Conservation (phyloP, 2,797 vertebrate genomes). For the Spea hammondii region DNA sequence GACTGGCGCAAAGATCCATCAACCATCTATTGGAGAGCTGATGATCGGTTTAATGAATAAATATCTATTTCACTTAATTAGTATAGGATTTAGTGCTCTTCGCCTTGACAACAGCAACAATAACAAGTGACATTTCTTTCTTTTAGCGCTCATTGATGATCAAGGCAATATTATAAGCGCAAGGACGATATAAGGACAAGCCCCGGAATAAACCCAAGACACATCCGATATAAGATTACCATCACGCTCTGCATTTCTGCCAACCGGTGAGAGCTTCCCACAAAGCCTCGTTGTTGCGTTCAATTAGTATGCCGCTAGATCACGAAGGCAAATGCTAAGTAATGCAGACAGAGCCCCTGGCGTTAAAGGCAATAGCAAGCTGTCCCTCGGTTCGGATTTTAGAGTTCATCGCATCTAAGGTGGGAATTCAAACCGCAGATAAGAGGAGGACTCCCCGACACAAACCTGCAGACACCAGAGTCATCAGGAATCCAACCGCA, state of each 20-base stretch:
- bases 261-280: conserved; percentile 33
- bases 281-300: conserved; percentile 34
- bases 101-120: too few relatives aligned
- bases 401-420: conserved; percentile 36
- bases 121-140: too few relatives aligned
- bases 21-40: too few relatives aligned
- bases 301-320: conserved; percentile 40
- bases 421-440: conserved; percentile 35
- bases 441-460: neutral
- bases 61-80: too few relatives aligned
- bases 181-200: neutral
- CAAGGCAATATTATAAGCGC: neutral
- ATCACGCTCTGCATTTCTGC: neutral
- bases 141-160: neutral
- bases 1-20: too few relatives aligned
- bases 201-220: neutral
- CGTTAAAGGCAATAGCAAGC: conserved; percentile 35
- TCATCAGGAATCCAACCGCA: neutral
- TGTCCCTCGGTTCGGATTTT: conserved; percentile 33
- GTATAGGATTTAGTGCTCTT: too few relatives aligned
- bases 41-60: too few relatives aligned
- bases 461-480: neutral
- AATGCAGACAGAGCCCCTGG: conserved; percentile 40
- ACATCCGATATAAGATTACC: neutral
- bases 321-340: conserved; percentile 43